Conservation (phyloP, 2,888 invertebrate species). For the Cryptocheilus praepositus region DNA sequence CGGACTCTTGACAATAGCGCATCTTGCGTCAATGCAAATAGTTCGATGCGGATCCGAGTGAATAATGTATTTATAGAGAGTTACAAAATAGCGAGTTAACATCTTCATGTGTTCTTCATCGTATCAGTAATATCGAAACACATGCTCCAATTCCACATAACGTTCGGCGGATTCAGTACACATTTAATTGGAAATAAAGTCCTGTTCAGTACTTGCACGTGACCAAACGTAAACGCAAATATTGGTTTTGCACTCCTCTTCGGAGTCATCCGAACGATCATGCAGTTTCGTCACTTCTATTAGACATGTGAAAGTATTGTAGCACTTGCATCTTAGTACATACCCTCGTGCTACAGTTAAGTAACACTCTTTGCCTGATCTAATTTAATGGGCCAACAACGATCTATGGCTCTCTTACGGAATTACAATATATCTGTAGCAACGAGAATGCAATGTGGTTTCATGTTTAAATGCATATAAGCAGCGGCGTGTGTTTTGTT, state of each 20-base stretch:
- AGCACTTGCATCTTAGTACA: constrained; percentile 55
- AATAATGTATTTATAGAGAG: no score
- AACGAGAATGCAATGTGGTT: constrained; percentile 53
- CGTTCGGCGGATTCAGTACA: no score
- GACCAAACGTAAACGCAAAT: neutral
- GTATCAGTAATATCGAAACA: neutral
- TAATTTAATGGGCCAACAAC: constrained; percentile 71
- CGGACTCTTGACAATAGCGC: no score
- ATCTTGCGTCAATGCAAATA: no score
- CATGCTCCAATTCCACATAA: no score
- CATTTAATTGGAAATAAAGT: no score
- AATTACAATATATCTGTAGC: constrained; percentile 55
- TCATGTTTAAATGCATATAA: neutral
- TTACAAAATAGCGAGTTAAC: no score
- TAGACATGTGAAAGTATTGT: constrained; percentile 57
- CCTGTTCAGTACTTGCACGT: neutral
- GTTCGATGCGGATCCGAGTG: no score
- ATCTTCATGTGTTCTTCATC: neutral
- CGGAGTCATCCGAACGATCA: constrained; percentile 37
- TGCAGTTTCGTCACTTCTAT: constrained; percentile 51
- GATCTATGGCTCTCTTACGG: constrained; percentile 67
- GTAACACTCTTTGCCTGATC: constrained; percentile 71
- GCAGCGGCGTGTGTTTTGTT: neutral
- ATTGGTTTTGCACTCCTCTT: neutral
- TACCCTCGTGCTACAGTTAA: constrained; percentile 62